A percentile compares a stretch with the other conserved stretches of the same genome.
Conservation (phyloP, 2,888 invertebrate species). For the Eupithecia vulgata region DNA sequence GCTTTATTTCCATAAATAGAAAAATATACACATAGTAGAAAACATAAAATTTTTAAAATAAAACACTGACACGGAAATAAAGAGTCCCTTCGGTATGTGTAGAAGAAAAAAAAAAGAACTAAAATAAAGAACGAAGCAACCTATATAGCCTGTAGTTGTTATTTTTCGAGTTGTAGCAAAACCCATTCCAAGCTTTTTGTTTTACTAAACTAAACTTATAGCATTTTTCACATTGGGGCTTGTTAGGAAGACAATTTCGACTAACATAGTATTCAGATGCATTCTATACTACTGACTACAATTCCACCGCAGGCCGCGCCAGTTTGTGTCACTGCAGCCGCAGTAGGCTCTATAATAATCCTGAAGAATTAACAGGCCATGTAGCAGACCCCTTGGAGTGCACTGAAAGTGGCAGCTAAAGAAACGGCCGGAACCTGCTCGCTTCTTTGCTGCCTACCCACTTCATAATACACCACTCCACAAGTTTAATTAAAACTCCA, state of each 20-base stretch:
- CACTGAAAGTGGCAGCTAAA: conserved; percentile 28
- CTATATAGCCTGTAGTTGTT: too few relatives aligned
- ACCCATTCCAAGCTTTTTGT: too few relatives aligned
- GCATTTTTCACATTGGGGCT: neutral
- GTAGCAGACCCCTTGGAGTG: conserved; percentile 6
- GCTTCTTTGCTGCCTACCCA: conserved; percentile 17
- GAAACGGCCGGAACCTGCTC: conserved; percentile 26
- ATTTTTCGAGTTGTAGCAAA: too few relatives aligned
- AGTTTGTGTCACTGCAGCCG: neutral
- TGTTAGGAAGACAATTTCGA: too few relatives aligned
- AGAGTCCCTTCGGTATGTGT: too few relatives aligned
- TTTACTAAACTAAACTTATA: too few relatives aligned
- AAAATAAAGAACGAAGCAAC: too few relatives aligned
- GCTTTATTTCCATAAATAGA: too few relatives aligned
- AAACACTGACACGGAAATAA: too few relatives aligned
- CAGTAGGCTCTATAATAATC: neutral
- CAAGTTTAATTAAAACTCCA: conserved; percentile 74
- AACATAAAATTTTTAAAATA: too few relatives aligned
- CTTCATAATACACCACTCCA: conserved; percentile 51
- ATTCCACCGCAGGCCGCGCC: neutral
- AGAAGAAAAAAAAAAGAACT: too few relatives aligned
- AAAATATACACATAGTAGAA: too few relatives aligned
- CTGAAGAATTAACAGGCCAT: neutral
- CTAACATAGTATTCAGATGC: neutral
- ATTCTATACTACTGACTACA: neutral